Base-by-base conservation (phyloP, 53 echinoderm and acorn worm genomes). In the Luidia sarsii region DNA sequence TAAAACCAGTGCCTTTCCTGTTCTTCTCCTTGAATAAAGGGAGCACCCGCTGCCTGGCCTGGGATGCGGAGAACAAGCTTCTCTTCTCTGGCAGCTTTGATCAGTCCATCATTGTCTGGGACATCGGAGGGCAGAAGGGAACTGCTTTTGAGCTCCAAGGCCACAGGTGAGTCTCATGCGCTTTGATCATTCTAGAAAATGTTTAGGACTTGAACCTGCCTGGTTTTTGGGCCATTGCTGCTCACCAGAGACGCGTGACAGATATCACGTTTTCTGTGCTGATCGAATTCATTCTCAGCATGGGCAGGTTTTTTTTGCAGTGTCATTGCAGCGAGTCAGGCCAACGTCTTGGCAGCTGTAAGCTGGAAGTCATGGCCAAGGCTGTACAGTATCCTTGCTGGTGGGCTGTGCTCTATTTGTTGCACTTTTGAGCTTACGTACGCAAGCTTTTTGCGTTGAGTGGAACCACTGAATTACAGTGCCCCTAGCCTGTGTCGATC, bases 31-130 rank as follows among this genome's bases (percentile, higher is more conserved):
- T 48, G 43, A 28, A 62, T 13, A 79, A 45, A 95, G 97, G 97
- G n/a, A 97, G 97, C 61, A 88, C 94, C 39, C 81, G 97, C 52
- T 90, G 94, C 27, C 39, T 97, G 64, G 64, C 87, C 24, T 97
- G 97, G 97, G 97, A 97, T 39, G 63, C 85, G 30, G 83, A 83
- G 66, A 92, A 84, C 30, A 86, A 91, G 33, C 83, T 97, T 1
- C 81, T 97, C n/a, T 97, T 97, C 71, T 97, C 97, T 23, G 97
- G 93, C 27, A 94, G 97, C 59, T 97, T 97, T 77, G 97, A 97
- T 59, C 97, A 97, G 72, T 94, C 93, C 4, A 97, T 97, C 81
- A 94, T 97, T 34, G 94, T 90, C 4, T 97, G 97, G 97, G 97
- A 97, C 65, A 97, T 97, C 31, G 97, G 97, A 0, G 97, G 97